Evolutionary conservation across 2,113 vertebrate species (phyloP), one percentile per base, ranked within the genome.

Genomic region (Hemiprocne comata): DNA sequence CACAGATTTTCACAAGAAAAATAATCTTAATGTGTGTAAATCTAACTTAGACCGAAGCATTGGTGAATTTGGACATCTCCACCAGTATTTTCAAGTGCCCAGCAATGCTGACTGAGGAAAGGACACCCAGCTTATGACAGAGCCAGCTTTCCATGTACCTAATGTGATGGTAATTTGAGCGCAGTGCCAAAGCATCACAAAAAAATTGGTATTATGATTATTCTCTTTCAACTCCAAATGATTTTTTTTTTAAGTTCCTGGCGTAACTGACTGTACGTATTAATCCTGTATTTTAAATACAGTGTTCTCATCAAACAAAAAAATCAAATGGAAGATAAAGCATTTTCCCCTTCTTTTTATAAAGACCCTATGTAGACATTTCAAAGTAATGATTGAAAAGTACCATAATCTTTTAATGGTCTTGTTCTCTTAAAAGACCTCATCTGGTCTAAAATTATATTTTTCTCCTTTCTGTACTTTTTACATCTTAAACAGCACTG

Each of bases 201-300:
- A 66, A 69, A 79, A 17, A 64, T 31, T 58, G 4, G 9, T 85
- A 55, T 67, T 91, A 42, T 51, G 29, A 50, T 48, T 67, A 60
- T 19, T 29, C 3, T 31, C 21, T 57, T 91, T 62, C 3, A 85
- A 31, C 40, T 89, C 33, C 33, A 87, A 72, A 82, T 7, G 33
- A 33, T 28, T n/a, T 66, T 46, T 46, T 46, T 89, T 87, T 91
- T 12, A 58, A 72, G 21, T 85, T 89, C 28, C 26, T 94, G 29
- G 31, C 6, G 55, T 51, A 82, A 87, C 1, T 48, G 38, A 78
- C 13, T 79, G 2, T 53, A 78, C 71, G 83, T 80, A 10, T 73
- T 81, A 55, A 7, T 42, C 16, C 65, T 53, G 8, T 40, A 33
- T 48, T 94, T 78, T 79, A 82, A 87, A 57, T 65, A 84, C 46